A percentile compares a stretch with the other conserved stretches of the same genome.
phyloP scores from a whole-genome alignment of 2,113 vertebrate species.

The Chaetodon trifascialis region DNA sequence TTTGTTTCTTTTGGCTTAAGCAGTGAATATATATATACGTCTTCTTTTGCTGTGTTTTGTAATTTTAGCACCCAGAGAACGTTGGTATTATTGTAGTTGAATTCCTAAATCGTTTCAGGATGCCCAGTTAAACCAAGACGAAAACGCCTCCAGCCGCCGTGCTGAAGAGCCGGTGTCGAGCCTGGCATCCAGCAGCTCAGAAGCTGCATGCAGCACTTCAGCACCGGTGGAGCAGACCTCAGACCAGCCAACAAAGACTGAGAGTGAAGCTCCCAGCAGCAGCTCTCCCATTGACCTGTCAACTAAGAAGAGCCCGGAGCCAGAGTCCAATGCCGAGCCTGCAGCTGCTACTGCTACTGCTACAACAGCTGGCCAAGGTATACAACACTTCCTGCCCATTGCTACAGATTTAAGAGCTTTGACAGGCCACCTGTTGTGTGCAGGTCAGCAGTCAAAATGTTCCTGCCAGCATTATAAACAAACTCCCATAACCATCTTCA shows the following conservation, averaged over 20 bases:
- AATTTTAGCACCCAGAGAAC: background rate
- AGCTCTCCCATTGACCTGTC: conserved; percentile 92
- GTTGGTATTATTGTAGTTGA: background rate
- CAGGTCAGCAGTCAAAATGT: too few species aligned
- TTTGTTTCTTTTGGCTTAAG: background rate
- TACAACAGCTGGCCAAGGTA: conserved; percentile 54
- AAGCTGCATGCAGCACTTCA: conserved; percentile 1
- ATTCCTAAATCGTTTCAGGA: conserved; percentile 51
- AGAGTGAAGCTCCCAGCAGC: conserved; percentile 22
- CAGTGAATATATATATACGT: background rate
- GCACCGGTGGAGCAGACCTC: conserved; percentile 21
- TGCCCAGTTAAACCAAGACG: conserved; percentile 51
- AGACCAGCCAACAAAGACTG: conserved; percentile 45
- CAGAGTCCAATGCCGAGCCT: conserved; percentile 55
- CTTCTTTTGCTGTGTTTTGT: too few species aligned
- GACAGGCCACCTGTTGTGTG: too few species aligned
- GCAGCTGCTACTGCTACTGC: background rate
- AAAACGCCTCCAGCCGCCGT: conserved; percentile 23
- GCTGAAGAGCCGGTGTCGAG: conserved; percentile 14
- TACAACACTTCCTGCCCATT: background rate
- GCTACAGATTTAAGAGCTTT: background rate
- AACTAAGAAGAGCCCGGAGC: conserved; percentile 84
- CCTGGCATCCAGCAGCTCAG: conserved; percentile 19
- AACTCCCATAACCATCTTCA: too few species aligned
- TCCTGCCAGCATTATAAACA: background rate